Percentiles rank a stretch among this genome's conserved stretches.
Conservation (phyloP, 2,113 vertebrate genomes). For the Poecile atricapillus region DNA sequence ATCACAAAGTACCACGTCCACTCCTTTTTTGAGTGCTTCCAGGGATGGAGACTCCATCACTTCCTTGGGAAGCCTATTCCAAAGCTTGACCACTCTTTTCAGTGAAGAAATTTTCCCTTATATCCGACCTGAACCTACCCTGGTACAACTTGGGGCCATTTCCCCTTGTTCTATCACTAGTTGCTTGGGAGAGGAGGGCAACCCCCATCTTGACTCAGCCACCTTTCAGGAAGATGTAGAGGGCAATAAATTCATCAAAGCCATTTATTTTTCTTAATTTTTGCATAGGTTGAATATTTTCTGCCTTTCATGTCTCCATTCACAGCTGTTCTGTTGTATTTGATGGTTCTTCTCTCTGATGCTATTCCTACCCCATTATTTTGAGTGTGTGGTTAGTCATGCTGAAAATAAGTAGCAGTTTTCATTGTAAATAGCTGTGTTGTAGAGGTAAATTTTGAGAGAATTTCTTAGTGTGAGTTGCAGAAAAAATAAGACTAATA, state of each 20-base stretch:
- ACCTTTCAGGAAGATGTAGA: not conserved
- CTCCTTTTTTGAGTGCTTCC: not conserved
- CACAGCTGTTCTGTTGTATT: not conserved
- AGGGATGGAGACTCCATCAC: not conserved
- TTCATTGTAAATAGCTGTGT: not conserved
- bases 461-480: not conserved
- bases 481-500: not conserved
- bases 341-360: not conserved
- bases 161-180: not conserved
- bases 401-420: not conserved
- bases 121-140: too few species aligned
- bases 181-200: accelerated
- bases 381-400: not conserved
- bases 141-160: not conserved
- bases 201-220: too few species aligned
- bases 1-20: not conserved
- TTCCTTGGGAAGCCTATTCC: not conserved
- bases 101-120: not conserved
- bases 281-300: not conserved
- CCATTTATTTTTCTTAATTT: not conserved
- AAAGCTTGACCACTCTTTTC: not conserved
- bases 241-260: not conserved
- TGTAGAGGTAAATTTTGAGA: not conserved
- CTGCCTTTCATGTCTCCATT: not conserved
- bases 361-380: not conserved